phyloP scores from a whole-genome alignment of 2,888 invertebrate species.

The Cerceris rybyensis region DNA sequence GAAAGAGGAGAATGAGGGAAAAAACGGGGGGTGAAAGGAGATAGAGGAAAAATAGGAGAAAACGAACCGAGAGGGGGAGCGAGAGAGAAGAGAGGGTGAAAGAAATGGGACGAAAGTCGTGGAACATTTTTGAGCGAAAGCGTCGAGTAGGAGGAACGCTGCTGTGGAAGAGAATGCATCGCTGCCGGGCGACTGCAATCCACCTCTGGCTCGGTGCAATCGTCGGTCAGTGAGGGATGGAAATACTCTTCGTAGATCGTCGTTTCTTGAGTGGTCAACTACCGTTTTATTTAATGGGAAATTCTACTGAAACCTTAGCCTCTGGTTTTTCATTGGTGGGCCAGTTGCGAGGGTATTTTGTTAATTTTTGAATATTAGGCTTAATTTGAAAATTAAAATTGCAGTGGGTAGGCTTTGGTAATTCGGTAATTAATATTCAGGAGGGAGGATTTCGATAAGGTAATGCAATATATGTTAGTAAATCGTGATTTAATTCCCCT shows the following conservation, averaged over 20 bases:
- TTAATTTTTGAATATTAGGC: no score
- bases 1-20: constrained; percentile 17
- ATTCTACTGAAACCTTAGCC: no score
- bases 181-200: constrained; percentile 10
- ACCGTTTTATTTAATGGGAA: neutral
- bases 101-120: constrained; percentile 41
- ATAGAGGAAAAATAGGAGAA: constrained; percentile 37
- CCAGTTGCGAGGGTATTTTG: no score
- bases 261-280: neutral
- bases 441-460: no score
- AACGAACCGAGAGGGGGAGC: neutral
- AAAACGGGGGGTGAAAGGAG: constrained; percentile 28
- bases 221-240: constrained; percentile 16
- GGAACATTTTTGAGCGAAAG: constrained; percentile 36
- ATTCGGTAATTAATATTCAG: no score
- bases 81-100: neutral
- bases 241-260: neutral
- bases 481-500: no score
- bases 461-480: no score
- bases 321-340: no score
- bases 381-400: no score
- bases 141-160: constrained; percentile 16
- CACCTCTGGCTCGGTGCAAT: neutral
- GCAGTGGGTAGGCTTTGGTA: no score
- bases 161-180: constrained; percentile 22